Evolutionary conservation across 2,888 invertebrate genomes (phyloP).

Genomic region (Acholoe squamosa): DNA sequence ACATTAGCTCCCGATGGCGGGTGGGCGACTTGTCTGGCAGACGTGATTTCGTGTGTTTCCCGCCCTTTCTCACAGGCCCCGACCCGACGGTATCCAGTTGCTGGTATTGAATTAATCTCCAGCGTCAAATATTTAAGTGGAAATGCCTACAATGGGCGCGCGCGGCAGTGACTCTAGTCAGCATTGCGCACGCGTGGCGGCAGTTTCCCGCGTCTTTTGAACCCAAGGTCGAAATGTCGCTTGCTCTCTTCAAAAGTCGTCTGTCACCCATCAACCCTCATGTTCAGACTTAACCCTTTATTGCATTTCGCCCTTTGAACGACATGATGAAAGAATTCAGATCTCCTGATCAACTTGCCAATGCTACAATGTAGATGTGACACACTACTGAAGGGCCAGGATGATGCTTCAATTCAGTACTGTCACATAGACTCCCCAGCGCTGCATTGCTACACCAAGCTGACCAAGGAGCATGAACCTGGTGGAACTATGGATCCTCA

Average conservation of each 20-base stretch:
- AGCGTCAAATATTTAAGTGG: constrained; percentile 61
- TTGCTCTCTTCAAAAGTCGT: constrained; percentile 23
- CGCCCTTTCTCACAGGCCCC: constrained; percentile 51
- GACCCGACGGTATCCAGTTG: constrained; percentile 19
- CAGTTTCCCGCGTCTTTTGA: constrained; percentile 48
- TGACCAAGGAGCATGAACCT: too few species aligned
- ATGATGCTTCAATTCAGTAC: too few species aligned
- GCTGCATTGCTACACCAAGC: too few species aligned
- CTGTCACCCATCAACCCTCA: constrained; percentile 10
- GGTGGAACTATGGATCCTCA: too few species aligned
- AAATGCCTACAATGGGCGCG: constrained; percentile 45
- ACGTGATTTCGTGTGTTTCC: constrained; percentile 58
- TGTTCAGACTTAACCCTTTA: too few species aligned
- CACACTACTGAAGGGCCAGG: too few species aligned
- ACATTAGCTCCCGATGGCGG: neutral
- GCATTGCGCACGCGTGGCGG: constrained; percentile 19
- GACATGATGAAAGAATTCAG: too few species aligned
- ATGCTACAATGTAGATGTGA: too few species aligned
- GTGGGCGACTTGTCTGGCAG: neutral
- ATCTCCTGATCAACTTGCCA: too few species aligned
- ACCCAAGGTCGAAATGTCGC: constrained; percentile 21
- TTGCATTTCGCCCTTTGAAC: too few species aligned
- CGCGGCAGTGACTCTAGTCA: neutral
- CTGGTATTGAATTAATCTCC: constrained; percentile 55
- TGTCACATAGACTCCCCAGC: too few species aligned